Conservation (phyloP, 2,113 vertebrate genomes). For the Oreochromis niloticus region DNA sequence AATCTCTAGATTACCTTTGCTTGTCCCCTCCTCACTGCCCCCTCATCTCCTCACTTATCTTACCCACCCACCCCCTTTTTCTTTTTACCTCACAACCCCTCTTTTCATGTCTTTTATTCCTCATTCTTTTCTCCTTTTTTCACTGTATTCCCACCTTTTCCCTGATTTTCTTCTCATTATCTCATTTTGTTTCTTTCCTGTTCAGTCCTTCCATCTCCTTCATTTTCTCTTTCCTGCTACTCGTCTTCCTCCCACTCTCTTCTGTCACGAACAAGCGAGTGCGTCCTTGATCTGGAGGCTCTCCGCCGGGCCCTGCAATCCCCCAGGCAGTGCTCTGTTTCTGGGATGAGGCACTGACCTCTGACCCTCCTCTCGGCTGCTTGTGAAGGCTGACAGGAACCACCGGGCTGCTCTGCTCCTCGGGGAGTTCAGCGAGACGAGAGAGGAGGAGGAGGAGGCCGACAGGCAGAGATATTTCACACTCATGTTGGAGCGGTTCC, state of each 20-base stretch:
- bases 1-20: not conserved
- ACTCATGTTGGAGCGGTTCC: not conserved
- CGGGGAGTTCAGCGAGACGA: not conserved
- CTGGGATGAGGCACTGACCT: slow-evolving; percentile 30
- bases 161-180: not conserved
- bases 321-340: slow-evolving; percentile 25
- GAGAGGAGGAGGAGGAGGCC: not conserved
- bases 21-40: not conserved
- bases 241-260: not conserved
- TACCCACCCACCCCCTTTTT: not conserved
- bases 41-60: not conserved
- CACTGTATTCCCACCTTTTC: not conserved
- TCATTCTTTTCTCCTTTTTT: not conserved
- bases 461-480: not conserved
- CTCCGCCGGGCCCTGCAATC: not conserved
- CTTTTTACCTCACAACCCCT: not conserved
- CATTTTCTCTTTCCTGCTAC: not conserved
- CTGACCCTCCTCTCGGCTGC: slow-evolving; percentile 7
- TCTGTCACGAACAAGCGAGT: not conserved
- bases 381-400: slow-evolving; percentile 25
- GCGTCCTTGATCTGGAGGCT: slow-evolving; percentile 26
- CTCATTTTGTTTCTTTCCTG: not conserved
- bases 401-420: slow-evolving; percentile 3
- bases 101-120: not conserved
- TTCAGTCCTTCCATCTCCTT: not conserved